Evolutionary conservation across 2,113 vertebrate species (phyloP).

Genomic region (Mesitornis unicolor): DNA sequence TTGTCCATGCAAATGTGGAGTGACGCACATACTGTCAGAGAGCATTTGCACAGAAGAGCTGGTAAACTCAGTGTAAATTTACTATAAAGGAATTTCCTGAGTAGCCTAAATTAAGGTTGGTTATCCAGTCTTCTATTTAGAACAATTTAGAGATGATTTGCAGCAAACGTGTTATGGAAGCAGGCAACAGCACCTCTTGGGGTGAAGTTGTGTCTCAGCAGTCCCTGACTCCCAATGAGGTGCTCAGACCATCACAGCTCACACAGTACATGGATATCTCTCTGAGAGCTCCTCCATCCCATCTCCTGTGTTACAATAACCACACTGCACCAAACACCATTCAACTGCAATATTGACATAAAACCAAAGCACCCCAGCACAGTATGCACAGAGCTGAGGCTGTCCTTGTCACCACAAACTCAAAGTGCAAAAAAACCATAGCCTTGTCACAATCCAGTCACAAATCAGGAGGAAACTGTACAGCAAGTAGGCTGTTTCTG

Average conservation of each 20-base stretch:
- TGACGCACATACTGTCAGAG: not conserved
- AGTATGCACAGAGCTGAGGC: not conserved
- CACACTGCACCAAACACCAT: not conserved
- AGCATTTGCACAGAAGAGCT: fast-evolving
- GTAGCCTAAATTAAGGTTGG: not conserved
- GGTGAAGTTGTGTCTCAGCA: not conserved
- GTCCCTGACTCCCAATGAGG: not conserved
- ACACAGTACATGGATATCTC: fast-evolving
- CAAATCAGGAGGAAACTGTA: fast-evolving
- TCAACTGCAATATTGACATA: not conserved
- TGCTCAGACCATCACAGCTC: not conserved
- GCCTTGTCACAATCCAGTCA: fast-evolving
- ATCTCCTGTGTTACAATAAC: not conserved
- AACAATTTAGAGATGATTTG: not conserved
- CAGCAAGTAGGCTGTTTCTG: fast-evolving
- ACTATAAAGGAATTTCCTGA: not conserved
- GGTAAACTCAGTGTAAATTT: not conserved
- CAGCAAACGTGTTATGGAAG: not conserved
- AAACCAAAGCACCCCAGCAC: fast-evolving
- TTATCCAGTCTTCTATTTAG: not conserved
- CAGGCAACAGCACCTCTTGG: not conserved
- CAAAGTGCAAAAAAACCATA: fast-evolving
- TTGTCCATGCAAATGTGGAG: not conserved
- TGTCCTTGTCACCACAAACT: not conserved
- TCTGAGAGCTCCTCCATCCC: not conserved